Conservation (phyloP, 2,797 vertebrate species). For the Scarus forsteni region DNA sequence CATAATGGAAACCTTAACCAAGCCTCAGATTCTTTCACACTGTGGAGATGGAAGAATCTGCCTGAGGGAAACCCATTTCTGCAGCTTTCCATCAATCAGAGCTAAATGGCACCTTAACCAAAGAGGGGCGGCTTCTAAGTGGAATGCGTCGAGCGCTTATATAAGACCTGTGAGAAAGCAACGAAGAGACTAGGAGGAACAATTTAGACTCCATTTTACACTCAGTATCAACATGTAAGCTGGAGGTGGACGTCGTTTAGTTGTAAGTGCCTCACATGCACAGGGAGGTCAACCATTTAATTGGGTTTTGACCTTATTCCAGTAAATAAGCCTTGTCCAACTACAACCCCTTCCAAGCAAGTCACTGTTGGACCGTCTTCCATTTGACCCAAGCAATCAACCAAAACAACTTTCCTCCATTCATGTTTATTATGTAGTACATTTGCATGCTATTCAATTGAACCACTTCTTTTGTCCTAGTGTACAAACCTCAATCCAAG, state of each 20-base stretch:
- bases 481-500: too few relatives aligned
- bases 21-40: conserved; percentile 6
- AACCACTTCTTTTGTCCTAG: too few relatives aligned
- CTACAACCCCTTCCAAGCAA: too few relatives aligned
- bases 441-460: too few relatives aligned
- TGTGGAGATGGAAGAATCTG: conserved; percentile 10
- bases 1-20: conserved; percentile 9
- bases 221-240: background rate
- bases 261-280: background rate
- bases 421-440: too few relatives aligned
- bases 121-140: background rate
- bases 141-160: conserved; percentile 9
- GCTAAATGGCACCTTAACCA: conserved; percentile 12
- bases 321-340: too few relatives aligned
- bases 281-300: too few relatives aligned
- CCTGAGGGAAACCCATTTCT: conserved; percentile 6
- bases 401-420: too few relatives aligned
- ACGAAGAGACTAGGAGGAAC: conserved; percentile 1
- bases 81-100: conserved; percentile 23
- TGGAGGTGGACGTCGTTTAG: background rate
- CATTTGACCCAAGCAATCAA: too few relatives aligned
- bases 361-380: too few relatives aligned
- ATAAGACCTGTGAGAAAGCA: conserved; percentile 8
- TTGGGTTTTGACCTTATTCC: too few relatives aligned
- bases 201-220: conserved; percentile 13